Evolutionary conservation across 2,888 invertebrate species (phyloP).

Genomic region (Pediacus dermestoides): DNA sequence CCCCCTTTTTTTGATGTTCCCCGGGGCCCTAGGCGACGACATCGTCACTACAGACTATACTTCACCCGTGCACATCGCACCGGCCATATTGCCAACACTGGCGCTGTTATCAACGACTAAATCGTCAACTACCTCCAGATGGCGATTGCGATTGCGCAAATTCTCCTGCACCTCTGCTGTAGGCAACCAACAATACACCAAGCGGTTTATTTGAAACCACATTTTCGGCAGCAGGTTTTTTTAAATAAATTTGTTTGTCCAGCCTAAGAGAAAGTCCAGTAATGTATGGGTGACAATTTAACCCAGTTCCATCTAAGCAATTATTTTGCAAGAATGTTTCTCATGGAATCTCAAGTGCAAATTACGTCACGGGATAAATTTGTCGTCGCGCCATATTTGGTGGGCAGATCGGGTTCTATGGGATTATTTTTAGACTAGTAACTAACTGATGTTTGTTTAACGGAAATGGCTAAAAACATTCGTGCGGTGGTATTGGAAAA

Average conservation of each 20-base stretch:
- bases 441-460: slow-evolving; percentile 4
- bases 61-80: slow-evolving; percentile 51
- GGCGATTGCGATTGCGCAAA: slow-evolving; percentile 16
- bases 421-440: slow-evolving; percentile 31
- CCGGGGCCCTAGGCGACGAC: slow-evolving; percentile 62
- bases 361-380: slow-evolving; percentile 27
- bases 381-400: slow-evolving; percentile 33
- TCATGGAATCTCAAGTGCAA: slow-evolving; percentile 1
- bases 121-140: too few species aligned
- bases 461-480: slow-evolving; percentile 9
- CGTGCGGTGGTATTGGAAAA: slow-evolving; percentile 10
- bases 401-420: slow-evolving; percentile 30
- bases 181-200: slow-evolving; percentile 19
- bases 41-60: slow-evolving; percentile 40
- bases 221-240: slow-evolving; percentile 3
- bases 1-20: slow-evolving; percentile 64
- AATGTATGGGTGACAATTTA: too few species aligned
- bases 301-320: slow-evolving; percentile 5
- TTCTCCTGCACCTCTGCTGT: slow-evolving; percentile 6
- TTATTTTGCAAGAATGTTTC: too few species aligned
- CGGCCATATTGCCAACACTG: slow-evolving; percentile 58
- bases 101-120: slow-evolving; percentile 35
- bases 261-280: too few species aligned
- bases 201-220: not conserved
- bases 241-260: too few species aligned